Evolutionary conservation across 2,888 invertebrate genomes (phyloP), one percentile per base, ranked within the genome.

Genomic region (Diplazon laetatorius): DNA sequence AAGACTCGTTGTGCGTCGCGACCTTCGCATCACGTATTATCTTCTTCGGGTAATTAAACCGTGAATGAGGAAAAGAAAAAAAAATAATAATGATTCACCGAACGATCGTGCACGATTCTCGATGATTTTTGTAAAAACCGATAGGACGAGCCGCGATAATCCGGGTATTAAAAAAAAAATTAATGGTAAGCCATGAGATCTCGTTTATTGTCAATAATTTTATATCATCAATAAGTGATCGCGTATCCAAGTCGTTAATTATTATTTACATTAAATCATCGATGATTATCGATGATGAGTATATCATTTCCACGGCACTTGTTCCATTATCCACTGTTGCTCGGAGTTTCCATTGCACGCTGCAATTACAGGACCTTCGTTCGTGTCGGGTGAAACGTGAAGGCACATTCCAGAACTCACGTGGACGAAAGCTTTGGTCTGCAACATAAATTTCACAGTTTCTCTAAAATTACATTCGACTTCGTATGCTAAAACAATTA

Each of bases 251-350:
- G 39, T 42, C 39, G 35, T 57, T 72, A 14, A 18, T 73, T 16
- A 57, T 81, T 80, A 81, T 81, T 68, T 81, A 81, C 80, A 81
- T 44, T 16, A 44, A 52, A 22, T 57, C 14, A 66, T 62, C 20
- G 55, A 57, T n/a, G 37, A 69, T 71, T 16, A n/a, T 37, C 20
- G 30, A 18, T 39, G 22, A 74, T 60, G 48, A 68, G 48, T 50
- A 25, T 18, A 57, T 90, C 78, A 93, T 83, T 93, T 94, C 96
- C 96, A 95, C 86, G 93, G 91, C 85, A 95, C 93, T 72, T 93
- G 87, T 89, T 95, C 94, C 78, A 95, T 92, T 85, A 91, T 91
- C 96, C 96, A 96, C 85, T 94, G 93, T 89, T 96, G 96, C 69
- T 93, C 92, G 37, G 91, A 87, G 71, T 92, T 92, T 37, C 92